These are phyloP conservation scores for Chaenogobius annularis DNA, from an alignment of 2,113 vertebrate species.

Conservation along the genomic window DNA sequence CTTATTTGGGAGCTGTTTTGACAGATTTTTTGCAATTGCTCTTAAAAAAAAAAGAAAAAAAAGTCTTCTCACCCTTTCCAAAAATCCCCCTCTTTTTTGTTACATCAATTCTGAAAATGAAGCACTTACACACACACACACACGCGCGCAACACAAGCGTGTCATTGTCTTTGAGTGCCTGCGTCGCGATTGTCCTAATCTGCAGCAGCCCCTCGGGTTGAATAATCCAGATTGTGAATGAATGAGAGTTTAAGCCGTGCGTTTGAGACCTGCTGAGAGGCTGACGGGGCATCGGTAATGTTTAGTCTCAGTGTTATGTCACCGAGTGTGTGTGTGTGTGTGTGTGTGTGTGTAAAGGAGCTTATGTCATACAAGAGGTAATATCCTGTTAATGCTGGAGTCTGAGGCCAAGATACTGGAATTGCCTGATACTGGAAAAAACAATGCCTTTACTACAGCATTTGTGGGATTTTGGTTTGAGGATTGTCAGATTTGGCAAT, in stretches of 20 bases:
- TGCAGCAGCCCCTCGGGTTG: conserved; percentile 61
- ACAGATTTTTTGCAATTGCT: no score
- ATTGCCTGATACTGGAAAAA: conserved; percentile 31
- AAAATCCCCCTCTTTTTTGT: background rate
- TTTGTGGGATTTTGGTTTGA: background rate
- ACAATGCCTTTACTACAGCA: conserved; percentile 23
- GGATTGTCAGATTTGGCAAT: background rate
- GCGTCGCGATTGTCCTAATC: conserved; percentile 65
- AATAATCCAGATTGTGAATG: conserved; percentile 77
- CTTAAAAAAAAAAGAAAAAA: no score
- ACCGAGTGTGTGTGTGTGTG: background rate
- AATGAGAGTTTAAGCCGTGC: conserved; percentile 67
- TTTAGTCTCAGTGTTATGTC: conserved; percentile 44
- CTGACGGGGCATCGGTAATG: conserved; percentile 47
- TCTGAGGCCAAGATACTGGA: conserved; percentile 29
- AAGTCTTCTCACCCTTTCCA: conserved; percentile 14
- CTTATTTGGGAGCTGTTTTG: no score
- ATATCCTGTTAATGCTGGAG: conserved; percentile 42
- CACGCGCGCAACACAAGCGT: conserved; percentile 60
- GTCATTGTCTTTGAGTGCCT: conserved; percentile 68
- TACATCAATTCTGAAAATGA: background rate
- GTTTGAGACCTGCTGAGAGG: conserved; percentile 56
- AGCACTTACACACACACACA: background rate
- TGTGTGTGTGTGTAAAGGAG: conserved; percentile 19
- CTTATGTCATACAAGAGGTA: conserved; percentile 40